Percentiles rank a stretch among this genome's conserved stretches.
Evolutionary conservation across 2,797 vertebrate species (phyloP).

Genomic region (Amblyopsis hoosieri): DNA sequence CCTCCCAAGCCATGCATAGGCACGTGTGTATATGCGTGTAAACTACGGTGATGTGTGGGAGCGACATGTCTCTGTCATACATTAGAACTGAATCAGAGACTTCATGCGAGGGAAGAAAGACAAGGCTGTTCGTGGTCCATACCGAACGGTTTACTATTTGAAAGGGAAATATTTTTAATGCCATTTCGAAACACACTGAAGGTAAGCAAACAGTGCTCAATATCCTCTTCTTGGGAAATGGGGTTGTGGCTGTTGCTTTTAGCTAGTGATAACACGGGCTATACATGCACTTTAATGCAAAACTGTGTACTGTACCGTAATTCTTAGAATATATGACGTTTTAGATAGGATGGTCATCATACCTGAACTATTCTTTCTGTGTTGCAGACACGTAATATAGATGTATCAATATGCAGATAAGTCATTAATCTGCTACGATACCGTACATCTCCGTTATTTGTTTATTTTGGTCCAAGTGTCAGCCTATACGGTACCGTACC

Average conservation of each 20-base stretch:
- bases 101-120: not conserved
- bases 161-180: not conserved
- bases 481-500: too few species aligned
- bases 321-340: not conserved
- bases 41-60: constrained; percentile 22
- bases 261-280: constrained; percentile 16
- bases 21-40: constrained; percentile 78
- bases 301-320: not conserved
- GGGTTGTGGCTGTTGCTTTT: not conserved
- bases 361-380: not conserved
- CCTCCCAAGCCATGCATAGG: constrained; percentile 20
- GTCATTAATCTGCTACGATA: too few species aligned
- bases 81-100: constrained; percentile 4
- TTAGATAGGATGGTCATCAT: not conserved
- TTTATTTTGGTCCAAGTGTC: too few species aligned
- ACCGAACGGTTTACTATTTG: not conserved
- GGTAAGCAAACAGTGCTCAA: constrained; percentile 29
- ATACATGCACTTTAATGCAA: not conserved
- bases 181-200: not conserved
- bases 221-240: not conserved
- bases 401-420: too few species aligned
- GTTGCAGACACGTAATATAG: too few species aligned
- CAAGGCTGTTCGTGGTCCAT: not conserved
- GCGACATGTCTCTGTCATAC: constrained; percentile 10
- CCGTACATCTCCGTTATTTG: too few species aligned